A percentile compares a stretch with the other conserved stretches of the same genome.
Evolutionary conservation across 2,888 invertebrate species (phyloP).

Genomic region (Hypercompe scribonia): DNA sequence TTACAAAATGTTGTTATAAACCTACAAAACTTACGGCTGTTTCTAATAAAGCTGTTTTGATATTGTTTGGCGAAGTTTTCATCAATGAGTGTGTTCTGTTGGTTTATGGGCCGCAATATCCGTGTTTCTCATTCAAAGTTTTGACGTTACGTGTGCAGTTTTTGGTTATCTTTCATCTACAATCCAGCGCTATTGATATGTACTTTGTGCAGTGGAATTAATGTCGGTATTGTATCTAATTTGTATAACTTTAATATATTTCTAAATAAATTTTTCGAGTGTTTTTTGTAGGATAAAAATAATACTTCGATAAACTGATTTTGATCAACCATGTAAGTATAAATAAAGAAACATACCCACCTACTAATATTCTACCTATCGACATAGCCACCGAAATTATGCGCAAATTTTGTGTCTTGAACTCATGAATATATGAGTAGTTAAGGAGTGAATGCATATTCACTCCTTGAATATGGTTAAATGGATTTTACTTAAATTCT

Average conservation of each 20-base stretch:
- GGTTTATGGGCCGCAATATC: constrained; percentile 26
- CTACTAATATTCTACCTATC: no score
- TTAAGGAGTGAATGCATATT: not conserved
- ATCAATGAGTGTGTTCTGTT: constrained; percentile 16
- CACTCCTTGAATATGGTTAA: not conserved
- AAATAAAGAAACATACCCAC: no score
- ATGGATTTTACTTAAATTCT: not conserved
- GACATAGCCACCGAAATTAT: no score
- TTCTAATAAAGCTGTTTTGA: constrained; percentile 8
- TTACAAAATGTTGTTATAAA: not conserved
- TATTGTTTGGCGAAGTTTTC: constrained; percentile 23
- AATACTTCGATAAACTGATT: not conserved
- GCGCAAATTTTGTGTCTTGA: not conserved
- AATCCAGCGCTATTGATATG: not conserved
- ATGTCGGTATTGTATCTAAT: not conserved
- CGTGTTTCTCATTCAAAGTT: constrained; percentile 15
- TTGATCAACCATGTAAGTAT: not conserved
- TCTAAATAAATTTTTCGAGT: not conserved
- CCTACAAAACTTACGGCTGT: not conserved
- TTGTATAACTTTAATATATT: not conserved
- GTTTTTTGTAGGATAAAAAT: not conserved
- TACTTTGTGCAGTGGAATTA: not conserved
- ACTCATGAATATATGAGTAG: not conserved
- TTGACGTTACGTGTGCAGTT: not conserved
- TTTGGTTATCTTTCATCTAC: constrained; percentile 4